Conservation (phyloP, 2,888 invertebrate species). For the Choristoneura rosaceana region DNA sequence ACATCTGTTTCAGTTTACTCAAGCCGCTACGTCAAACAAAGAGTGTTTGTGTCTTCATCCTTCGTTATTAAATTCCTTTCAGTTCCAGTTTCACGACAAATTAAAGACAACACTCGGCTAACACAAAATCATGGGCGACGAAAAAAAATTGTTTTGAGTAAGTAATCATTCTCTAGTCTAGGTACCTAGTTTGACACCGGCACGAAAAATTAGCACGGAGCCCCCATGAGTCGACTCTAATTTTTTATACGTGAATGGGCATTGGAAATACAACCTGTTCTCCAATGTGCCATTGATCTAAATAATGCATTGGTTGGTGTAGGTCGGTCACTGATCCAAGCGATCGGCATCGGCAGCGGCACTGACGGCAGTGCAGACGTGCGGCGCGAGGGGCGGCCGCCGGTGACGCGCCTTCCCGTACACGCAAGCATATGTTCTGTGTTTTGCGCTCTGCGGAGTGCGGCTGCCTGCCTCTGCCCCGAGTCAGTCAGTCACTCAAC, state of each 20-base stretch:
- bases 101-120: not conserved
- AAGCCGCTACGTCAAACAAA: slow-evolving; percentile 36
- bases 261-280: slow-evolving; percentile 57
- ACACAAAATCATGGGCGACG: not conserved
- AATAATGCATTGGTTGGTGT: slow-evolving; percentile 27
- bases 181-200: not conserved
- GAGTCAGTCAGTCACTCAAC: slow-evolving; percentile 17
- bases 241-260: slow-evolving; percentile 53
- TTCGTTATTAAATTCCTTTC: slow-evolving; percentile 33
- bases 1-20: slow-evolving; percentile 36
- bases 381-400: slow-evolving; percentile 1
- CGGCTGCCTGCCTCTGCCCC: not conserved
- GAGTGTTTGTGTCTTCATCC: slow-evolving; percentile 31
- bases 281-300: slow-evolving; percentile 58
- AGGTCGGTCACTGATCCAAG: slow-evolving; percentile 41
- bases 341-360: slow-evolving; percentile 10
- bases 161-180: not conserved
- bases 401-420: slow-evolving; percentile 15
- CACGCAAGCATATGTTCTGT: slow-evolving; percentile 15
- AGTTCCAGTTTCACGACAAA: slow-evolving; percentile 10
- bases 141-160: not conserved
- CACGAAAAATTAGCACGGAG: not conserved
- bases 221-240: not conserved
- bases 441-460: not conserved
- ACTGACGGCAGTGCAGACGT: not conserved